Evolutionary conservation across 2,113 vertebrate genomes (phyloP).

Genomic region (Misgurnus mizolepis): DNA sequence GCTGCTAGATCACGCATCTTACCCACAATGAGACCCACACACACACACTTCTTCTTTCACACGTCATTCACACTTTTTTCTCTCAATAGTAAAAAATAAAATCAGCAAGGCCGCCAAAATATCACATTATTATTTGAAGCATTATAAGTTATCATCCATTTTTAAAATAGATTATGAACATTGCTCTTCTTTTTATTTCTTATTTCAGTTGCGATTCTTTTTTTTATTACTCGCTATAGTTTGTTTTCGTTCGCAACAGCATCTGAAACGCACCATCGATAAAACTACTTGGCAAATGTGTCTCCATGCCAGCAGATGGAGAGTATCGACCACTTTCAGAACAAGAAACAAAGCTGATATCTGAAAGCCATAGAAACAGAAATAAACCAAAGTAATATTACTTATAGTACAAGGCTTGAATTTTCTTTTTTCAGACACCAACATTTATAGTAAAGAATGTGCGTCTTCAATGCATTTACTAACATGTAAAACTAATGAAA

Average conservation of each 20-base stretch:
- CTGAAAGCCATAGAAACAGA: slow-evolving; percentile 67
- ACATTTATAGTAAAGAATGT: slow-evolving; percentile 75
- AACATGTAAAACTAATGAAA: slow-evolving; percentile 72
- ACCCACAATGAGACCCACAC: slow-evolving; percentile 56
- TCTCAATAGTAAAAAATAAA: slow-evolving; percentile 74
- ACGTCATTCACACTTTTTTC: slow-evolving; percentile 37
- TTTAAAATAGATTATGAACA: slow-evolving; percentile 71
- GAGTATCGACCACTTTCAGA: slow-evolving; percentile 69
- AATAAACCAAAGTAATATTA: slow-evolving; percentile 63
- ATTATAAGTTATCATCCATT: slow-evolving; percentile 59
- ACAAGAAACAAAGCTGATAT: slow-evolving; percentile 67
- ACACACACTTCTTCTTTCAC: slow-evolving; percentile 56
- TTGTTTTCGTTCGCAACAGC: slow-evolving; percentile 63
- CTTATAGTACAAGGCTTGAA: slow-evolving; percentile 71
- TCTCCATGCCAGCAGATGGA: slow-evolving; percentile 63
- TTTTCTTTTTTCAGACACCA: slow-evolving; percentile 64
- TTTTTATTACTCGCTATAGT: slow-evolving; percentile 58
- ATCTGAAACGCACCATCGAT: slow-evolving; percentile 70
- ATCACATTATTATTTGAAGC: slow-evolving; percentile 61
- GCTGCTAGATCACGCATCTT: slow-evolving; percentile 61
- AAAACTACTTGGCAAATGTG: slow-evolving; percentile 72
- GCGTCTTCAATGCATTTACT: slow-evolving; percentile 70
- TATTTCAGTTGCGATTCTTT: slow-evolving; percentile 52
- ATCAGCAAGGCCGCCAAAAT: slow-evolving; percentile 79
- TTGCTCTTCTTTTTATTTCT: slow-evolving; percentile 59